Evolutionary conservation across 2,113 vertebrate genomes (phyloP).

Genomic region (Bubo scandiacus): DNA sequence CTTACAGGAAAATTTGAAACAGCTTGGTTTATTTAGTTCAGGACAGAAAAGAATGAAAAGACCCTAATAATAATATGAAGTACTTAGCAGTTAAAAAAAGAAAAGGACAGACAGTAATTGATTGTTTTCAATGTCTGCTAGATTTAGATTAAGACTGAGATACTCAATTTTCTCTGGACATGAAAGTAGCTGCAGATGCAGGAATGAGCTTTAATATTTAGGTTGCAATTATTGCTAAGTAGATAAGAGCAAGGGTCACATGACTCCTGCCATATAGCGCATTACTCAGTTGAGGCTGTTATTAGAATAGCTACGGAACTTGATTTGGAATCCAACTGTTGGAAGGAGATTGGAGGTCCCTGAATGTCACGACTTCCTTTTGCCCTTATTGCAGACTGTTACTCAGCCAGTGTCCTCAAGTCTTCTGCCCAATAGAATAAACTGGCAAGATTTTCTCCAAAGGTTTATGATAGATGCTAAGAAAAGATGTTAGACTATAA

Average conservation of each 20-base stretch:
- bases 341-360: neutral
- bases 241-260: constrained; percentile 38
- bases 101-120: neutral
- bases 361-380: rapidly evolving
- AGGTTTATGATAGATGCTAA: neutral
- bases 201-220: constrained; percentile 34
- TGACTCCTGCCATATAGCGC: neutral
- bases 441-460: neutral
- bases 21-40: neutral
- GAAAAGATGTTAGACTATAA: neutral
- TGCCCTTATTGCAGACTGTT: neutral
- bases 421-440: neutral
- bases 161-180: constrained; percentile 26
- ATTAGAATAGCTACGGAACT: neutral
- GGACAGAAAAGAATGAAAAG: neutral
- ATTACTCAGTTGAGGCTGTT: neutral
- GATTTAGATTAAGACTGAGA: constrained; percentile 38
- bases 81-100: neutral
- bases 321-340: neutral
- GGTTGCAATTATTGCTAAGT: constrained; percentile 29
- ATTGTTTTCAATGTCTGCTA: constrained; percentile 5
- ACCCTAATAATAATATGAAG: neutral
- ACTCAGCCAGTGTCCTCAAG: neutral
- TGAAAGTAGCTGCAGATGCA: constrained; percentile 36
- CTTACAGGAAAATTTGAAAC: neutral